Conservation (phyloP, 1,140 invertebrate genomes). For the Cepaea nemoralis region DNA sequence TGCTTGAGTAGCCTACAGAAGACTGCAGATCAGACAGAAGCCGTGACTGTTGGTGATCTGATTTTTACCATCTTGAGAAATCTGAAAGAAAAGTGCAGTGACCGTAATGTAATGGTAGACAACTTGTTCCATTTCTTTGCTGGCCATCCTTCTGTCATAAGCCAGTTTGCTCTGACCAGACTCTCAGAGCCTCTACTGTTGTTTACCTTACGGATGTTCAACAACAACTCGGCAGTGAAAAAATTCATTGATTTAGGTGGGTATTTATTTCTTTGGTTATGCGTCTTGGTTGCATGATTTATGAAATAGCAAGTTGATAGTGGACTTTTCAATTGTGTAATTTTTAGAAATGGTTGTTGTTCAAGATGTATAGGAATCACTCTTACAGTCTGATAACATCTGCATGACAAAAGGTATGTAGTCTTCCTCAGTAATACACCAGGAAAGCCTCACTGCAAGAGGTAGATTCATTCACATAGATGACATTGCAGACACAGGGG, state of each 20-base stretch:
- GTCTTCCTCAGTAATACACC: no score
- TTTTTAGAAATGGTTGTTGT: no score
- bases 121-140: slow-evolving; percentile 83
- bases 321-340: no score
- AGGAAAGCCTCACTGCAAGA: no score
- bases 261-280: slow-evolving; percentile 10
- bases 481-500: no score
- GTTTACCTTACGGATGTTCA: slow-evolving; percentile 81
- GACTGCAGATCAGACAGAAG: slow-evolving; percentile 58
- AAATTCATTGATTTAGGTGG: slow-evolving; percentile 78
- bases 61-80: slow-evolving; percentile 85
- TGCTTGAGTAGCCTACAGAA: slow-evolving; percentile 60
- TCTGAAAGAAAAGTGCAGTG: slow-evolving; percentile 77
- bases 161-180: slow-evolving; percentile 55
- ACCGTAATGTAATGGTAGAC: slow-evolving; percentile 80
- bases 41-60: slow-evolving; percentile 84
- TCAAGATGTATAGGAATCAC: no score
- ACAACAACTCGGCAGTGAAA: slow-evolving; percentile 78
- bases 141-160: slow-evolving; percentile 51
- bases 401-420: no score
- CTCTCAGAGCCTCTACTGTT: slow-evolving; percentile 83
- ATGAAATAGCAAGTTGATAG: no score
- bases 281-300: no score
- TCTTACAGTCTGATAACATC: no score
- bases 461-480: no score